phyloP scores from a whole-genome alignment of 2,888 invertebrate genomes.

The Tyria jacobaeae region DNA sequence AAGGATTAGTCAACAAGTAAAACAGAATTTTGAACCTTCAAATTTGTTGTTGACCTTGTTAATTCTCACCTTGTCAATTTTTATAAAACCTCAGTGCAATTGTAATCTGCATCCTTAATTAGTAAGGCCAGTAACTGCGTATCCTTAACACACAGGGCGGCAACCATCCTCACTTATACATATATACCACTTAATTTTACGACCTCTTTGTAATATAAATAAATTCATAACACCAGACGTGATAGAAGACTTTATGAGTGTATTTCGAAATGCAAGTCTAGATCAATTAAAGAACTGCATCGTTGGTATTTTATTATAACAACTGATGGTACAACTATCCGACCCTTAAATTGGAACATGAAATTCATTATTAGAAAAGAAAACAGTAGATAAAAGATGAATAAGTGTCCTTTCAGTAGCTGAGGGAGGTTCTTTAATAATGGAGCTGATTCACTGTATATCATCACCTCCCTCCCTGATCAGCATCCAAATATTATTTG shows the following conservation, averaged over 20 bases:
- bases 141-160: neutral
- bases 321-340: neutral
- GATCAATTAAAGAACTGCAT: constrained; percentile 4
- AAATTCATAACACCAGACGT: constrained; percentile 3
- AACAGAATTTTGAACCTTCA: neutral
- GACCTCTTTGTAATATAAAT: constrained; percentile 4
- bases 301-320: constrained; percentile 12
- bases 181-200: constrained; percentile 14
- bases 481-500: no score
- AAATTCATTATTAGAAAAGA: neutral
- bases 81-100: neutral
- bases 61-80: no score
- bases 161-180: neutral
- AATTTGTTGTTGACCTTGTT: neutral
- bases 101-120: no score
- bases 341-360: neutral
- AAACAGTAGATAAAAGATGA: neutral
- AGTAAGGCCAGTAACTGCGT: neutral
- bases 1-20: neutral
- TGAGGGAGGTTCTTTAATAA: no score
- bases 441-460: no score
- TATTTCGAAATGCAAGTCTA: constrained; percentile 8
- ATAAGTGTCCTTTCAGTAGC: no score
- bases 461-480: no score
- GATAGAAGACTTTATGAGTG: constrained; percentile 1